Percentiles rank a stretch among this genome's conserved stretches.
phyloP scores from a whole-genome alignment of 2,113 vertebrate species.

The Ceuthmochares aereus region DNA sequence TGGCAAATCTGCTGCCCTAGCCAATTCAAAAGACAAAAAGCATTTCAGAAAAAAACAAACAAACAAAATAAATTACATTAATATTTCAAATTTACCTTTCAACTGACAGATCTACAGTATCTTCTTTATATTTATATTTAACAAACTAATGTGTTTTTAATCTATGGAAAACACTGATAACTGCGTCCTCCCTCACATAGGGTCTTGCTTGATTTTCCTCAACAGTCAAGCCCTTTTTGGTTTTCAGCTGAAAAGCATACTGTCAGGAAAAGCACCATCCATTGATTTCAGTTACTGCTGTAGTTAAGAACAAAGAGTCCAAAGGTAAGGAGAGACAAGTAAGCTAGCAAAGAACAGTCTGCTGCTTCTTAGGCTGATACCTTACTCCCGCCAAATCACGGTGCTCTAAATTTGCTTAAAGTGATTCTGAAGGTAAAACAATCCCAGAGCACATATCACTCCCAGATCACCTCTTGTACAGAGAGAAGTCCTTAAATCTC shows the following conservation, averaged over 20 bases:
- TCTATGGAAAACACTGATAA: not conserved
- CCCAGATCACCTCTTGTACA: not conserved
- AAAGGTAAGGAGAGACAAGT: not conserved
- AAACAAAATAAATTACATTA: not conserved
- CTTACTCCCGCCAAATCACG: not conserved
- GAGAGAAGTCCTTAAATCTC: not conserved
- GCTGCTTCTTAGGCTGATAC: not conserved
- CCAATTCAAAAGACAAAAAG: not conserved
- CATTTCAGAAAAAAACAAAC: not conserved
- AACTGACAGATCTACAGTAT: not conserved
- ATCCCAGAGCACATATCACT: not conserved
- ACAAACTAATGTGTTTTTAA: not conserved
- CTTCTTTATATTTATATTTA: not conserved
- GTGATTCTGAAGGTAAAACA: not conserved
- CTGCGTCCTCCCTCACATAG: accelerated
- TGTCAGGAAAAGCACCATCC: not conserved
- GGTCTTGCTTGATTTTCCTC: not conserved
- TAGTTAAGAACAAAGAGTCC: not conserved
- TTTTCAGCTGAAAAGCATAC: not conserved
- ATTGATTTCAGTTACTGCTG: not conserved
- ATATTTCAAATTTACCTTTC: not conserved
- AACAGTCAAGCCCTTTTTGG: not conserved
- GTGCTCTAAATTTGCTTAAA: not conserved
- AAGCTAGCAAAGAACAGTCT: not conserved
- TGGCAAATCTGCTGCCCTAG: not conserved